Evolutionary conservation across 2,888 invertebrate species (phyloP).

Genomic region (Hypomecis punctinalis): DNA sequence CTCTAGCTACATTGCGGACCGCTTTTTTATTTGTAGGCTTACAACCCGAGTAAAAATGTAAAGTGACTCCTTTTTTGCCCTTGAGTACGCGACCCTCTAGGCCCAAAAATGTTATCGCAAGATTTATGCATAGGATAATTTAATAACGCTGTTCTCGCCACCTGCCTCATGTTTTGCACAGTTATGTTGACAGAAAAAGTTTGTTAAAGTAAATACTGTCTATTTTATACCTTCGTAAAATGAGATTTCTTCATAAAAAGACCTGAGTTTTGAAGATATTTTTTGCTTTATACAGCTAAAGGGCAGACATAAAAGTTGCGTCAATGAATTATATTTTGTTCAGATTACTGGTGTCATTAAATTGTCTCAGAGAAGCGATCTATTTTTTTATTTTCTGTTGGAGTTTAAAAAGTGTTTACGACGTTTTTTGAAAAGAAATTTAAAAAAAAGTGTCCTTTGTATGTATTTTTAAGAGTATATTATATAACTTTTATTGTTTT

Average conservation of each 20-base stretch:
- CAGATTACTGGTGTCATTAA: neutral
- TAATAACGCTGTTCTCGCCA: slow-evolving; percentile 36
- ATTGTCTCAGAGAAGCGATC: too few species aligned
- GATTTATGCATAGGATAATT: slow-evolving; percentile 44
- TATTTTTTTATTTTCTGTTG: too few species aligned
- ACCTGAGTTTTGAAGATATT: neutral
- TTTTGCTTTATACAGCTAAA: neutral
- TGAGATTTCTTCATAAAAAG: slow-evolving; percentile 8
- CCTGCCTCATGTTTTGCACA: slow-evolving; percentile 33
- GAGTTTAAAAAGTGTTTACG: too few species aligned
- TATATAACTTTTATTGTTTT: too few species aligned
- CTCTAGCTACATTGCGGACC: slow-evolving; percentile 10
- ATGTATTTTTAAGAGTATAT: too few species aligned
- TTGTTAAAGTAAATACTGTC: slow-evolving; percentile 28
- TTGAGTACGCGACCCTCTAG: slow-evolving; percentile 46
- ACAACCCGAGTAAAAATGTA: slow-evolving; percentile 67
- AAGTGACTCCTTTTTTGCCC: slow-evolving; percentile 63
- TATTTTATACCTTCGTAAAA: slow-evolving; percentile 24
- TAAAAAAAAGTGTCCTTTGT: too few species aligned
- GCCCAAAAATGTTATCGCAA: slow-evolving; percentile 46
- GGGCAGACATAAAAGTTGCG: neutral
- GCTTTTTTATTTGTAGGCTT: slow-evolving; percentile 68
- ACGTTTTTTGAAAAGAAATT: too few species aligned
- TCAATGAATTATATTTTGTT: neutral
- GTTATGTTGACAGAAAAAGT: slow-evolving; percentile 31